Percentiles rank a stretch among this genome's conserved stretches.
Conservation (phyloP, 1,140 invertebrate genomes). For the Psilanteris sp. region DNA sequence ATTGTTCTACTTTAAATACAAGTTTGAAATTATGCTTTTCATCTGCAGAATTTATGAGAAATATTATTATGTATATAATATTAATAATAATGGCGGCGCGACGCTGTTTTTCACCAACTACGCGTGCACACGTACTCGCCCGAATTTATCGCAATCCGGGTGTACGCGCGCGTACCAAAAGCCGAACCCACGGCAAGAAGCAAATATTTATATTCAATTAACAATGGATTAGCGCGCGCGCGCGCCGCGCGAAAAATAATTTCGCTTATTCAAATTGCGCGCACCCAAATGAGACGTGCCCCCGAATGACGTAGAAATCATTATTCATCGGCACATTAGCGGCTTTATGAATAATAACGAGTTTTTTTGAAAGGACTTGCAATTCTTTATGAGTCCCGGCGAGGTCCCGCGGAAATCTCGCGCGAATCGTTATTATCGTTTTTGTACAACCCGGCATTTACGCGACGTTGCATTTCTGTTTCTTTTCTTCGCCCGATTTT, state of each 20-base stretch:
- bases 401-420: conserved; percentile 14
- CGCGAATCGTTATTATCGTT: conserved; percentile 11
- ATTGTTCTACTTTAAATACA: conserved; percentile 66
- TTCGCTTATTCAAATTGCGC: conserved; percentile 43
- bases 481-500: no score
- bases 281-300: conserved; percentile 39
- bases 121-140: conserved; percentile 16
- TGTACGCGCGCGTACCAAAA: conserved; percentile 15
- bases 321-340: conserved; percentile 48
- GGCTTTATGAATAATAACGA: conserved; percentile 50
- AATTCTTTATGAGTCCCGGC: conserved; percentile 16
- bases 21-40: conserved; percentile 65
- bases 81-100: conserved; percentile 55
- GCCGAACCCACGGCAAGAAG: conserved; percentile 18
- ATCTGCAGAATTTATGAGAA: conserved; percentile 62
- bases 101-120: conserved; percentile 47
- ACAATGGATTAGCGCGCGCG: conserved; percentile 28
- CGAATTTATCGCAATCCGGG: conserved; percentile 39
- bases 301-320: conserved; percentile 50
- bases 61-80: conserved; percentile 64
- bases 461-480: no score
- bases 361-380: conserved; percentile 52
- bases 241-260: conserved; percentile 39
- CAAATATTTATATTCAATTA: conserved; percentile 54
- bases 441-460: no score